Base-by-base conservation (phyloP, 2,888 invertebrate genomes). In the Drosophila eohydei region DNA sequence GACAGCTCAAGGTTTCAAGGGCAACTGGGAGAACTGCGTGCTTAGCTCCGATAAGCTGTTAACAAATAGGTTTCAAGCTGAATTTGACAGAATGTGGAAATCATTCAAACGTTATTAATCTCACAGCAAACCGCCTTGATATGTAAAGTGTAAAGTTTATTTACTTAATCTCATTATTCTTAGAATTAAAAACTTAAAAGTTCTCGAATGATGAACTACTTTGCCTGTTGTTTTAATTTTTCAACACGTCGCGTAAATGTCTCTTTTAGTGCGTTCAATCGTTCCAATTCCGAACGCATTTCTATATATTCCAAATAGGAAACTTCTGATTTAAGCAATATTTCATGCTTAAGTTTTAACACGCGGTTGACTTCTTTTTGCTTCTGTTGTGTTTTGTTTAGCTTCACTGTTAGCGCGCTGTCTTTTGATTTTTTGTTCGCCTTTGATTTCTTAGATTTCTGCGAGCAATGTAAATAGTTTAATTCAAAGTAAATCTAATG, bases 1-100 rank as follows among this genome's bases (percentile, higher is more conserved):
- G 92, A 92, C 92, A 0, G 58, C 65, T 46, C 68, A 90, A 79
- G 93, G 90, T 7, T 82, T 93, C 8, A 68, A 81, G n/a, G 80
- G 83, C 1, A 93, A 93, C 75, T 93, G 89, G 88, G 93, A 93
- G 69, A 92, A 92, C 67, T 86, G 89, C 44, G 56, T 91, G 34
- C 83, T 93, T 14, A 91, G 82, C 9, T 88, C 85, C 0, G 89
- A 92, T 43, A 38, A 57, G 12, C 4, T 51, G 6, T 14, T 90
- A 21, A 34, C 83, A 3, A 21, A 51, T 8, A 40, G 57, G 44
- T 92, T 84, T 60, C 89, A 92, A 62, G 44, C 58, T 2, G 93
- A 93, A 71, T 93, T 91, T 57, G 68, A 80, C 34, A 89, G 91
- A n/a, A 90, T 93, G 90, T 93, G 93, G 93, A 38, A 56, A 38